These are phyloP conservation scores for Junonia oenone DNA, from an alignment of 2,888 invertebrate species.

Conservation along the genomic window DNA sequence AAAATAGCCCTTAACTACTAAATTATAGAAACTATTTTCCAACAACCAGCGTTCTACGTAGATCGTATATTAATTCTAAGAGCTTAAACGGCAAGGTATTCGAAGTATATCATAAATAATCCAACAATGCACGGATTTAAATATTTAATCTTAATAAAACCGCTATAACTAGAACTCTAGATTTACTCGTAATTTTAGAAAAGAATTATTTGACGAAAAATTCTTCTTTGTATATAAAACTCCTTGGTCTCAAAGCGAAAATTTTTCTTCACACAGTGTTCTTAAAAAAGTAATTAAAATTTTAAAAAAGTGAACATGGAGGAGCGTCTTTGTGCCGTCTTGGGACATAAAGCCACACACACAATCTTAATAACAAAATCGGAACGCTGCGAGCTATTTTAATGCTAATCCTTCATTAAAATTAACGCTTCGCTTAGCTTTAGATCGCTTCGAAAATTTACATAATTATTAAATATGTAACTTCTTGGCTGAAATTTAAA, in stretches of 20 bases:
- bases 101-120: not conserved
- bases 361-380: constrained; percentile 75
- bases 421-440: not conserved
- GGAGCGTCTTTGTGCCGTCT: constrained; percentile 32
- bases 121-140: not conserved
- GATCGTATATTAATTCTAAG: not conserved
- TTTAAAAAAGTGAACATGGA: constrained; percentile 29
- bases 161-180: not conserved
- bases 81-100: not conserved
- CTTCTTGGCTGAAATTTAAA: no score
- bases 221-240: constrained; percentile 2
- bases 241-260: constrained; percentile 14
- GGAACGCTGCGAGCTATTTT: constrained; percentile 73
- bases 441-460: not conserved
- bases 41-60: not conserved
- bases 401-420: constrained; percentile 36
- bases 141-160: not conserved
- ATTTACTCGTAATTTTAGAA: not conserved
- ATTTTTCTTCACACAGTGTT: constrained; percentile 16
- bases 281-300: constrained; percentile 30
- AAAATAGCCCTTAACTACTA: not conserved
- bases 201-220: constrained; percentile 7
- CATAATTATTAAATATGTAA: not conserved
- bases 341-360: constrained; percentile 56
- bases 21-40: not conserved